Base-by-base conservation (phyloP, 53 echinoderm and acorn worm genomes). In the Crossaster papposus region DNA sequence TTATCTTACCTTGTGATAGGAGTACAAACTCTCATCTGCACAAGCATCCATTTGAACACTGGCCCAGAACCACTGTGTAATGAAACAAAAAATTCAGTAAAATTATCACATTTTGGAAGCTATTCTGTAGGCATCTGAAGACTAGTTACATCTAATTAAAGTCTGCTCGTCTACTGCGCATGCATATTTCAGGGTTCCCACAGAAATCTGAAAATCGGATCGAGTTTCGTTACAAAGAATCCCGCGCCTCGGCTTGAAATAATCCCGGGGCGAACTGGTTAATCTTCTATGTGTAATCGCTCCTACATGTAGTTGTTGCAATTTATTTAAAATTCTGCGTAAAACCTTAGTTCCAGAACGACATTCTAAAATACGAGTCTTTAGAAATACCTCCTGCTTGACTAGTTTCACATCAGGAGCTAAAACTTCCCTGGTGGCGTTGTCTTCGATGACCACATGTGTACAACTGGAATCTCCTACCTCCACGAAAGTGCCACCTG, bases 41-140 rank as follows among this genome's bases (percentile, higher is more conserved):
- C 95, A 92, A 15, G 97, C 97, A 90, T 92, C 95, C 86, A 97
- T 95, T 82, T 97, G 94, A 79, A 97, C 95, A 91, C 97, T 94
- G 65, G 94, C 95, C 97, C 97, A 97, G 89, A 97, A 97, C 97
- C 97, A 97, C 97, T 97, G 44, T 44, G 84, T 2, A 32, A 89
- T 22, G 31, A 81, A 81, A 36, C 51, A 3, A 80, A 32, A 91
- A 22, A 30, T 30, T 44, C 29, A 54, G 30, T 23, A 17, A 55
- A 55, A 55, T 58, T 30, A 63, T n/a, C 71, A 85, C 17, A 44
- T 26, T 51, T 38, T 30, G 71, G 14, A 33, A 29, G 32, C 30
- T 11, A 37, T 35, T 51, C n/a, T 44, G 44, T 44, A 44, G 44
- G 6, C 9, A 9, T 44, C 9, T 44, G 9, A 44, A 1, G 44